Evolutionary conservation across 1,140 invertebrate species (phyloP).

Genomic region (Aphis gossypii): DNA sequence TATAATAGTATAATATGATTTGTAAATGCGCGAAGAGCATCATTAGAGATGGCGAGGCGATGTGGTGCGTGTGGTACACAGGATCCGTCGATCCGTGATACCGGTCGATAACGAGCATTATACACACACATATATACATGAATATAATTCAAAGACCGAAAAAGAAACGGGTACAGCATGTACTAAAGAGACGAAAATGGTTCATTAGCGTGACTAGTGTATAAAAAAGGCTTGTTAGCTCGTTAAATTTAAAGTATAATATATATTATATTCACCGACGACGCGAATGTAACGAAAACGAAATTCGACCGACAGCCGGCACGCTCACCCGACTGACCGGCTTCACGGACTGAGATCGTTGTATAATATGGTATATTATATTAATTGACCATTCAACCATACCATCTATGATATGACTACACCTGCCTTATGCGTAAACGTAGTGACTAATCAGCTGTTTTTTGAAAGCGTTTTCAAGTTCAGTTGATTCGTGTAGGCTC

Average conservation of each 20-base stretch:
- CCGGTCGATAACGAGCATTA: constrained; percentile 42
- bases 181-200: neutral
- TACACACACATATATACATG: neutral
- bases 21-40: constrained; percentile 19
- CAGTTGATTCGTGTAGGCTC: neutral
- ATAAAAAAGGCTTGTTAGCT: constrained; percentile 36
- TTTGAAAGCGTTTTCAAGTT: neutral
- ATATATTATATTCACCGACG: neutral
- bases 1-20: neutral
- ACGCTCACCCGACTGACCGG: neutral
- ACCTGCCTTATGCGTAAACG: neutral
- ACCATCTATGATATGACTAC: neutral
- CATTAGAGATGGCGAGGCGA: neutral
- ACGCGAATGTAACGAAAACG: neutral
- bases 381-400: neutral
- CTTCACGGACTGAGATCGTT: neutral
- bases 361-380: neutral
- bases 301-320: neutral
- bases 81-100: constrained; percentile 39
- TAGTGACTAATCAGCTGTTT: neutral
- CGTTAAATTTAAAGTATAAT: constrained; percentile 14
- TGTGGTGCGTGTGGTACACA: neutral
- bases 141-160: neutral
- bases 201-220: constrained; percentile 22
- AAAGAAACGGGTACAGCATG: neutral